Evolutionary conservation across 2,113 vertebrate species (phyloP), one percentile per base, ranked within the genome.

Genomic region (Pipra filicauda): DNA sequence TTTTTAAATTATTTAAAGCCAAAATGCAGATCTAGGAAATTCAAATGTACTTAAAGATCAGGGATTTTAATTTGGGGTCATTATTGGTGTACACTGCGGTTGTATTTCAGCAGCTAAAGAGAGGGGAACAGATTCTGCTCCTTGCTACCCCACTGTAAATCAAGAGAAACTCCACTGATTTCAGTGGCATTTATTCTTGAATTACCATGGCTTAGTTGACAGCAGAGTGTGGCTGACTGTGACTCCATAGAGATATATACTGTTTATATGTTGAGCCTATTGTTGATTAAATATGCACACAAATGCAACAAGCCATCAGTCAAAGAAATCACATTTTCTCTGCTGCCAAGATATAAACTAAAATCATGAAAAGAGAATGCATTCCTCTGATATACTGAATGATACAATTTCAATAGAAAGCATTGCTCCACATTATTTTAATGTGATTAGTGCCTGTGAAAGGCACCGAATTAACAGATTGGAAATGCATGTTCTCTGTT

Each of bases 211-310:
- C 18, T 85, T 84, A 81, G 55, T 12, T 80, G 90, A 77, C 82
- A 93, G 81, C 46, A 76, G 49, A 91, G 17, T 35, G 35, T 74
- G 75, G 51, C 59, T 96, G 85, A 57, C 59, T 88, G 54, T 85
- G 64, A 92, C 72, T 95, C 52, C 51, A 78, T 1, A 74, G 59
- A 95, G 62, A 89, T 70, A 89, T 70, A 65, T 43, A 69, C 37
- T 73, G 65, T 95, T 94, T 91, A 92, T 90, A 90, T 69, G 26
- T 96, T 83, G 86, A 93, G 77, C 92, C 72, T 95, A 86, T 96
- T 95, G 91, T 93, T 96, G 92, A 97, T 96, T 95, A 97, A 93
- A 94, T 96, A 96, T 94, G 92, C 93, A 93, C 70, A 96, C 57
- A 95, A 95, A 95, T 77, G 52, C 93, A 97, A 95, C 77, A 93